Base-by-base conservation (phyloP, 1,140 invertebrate species). In the Papilio xuthus region DNA sequence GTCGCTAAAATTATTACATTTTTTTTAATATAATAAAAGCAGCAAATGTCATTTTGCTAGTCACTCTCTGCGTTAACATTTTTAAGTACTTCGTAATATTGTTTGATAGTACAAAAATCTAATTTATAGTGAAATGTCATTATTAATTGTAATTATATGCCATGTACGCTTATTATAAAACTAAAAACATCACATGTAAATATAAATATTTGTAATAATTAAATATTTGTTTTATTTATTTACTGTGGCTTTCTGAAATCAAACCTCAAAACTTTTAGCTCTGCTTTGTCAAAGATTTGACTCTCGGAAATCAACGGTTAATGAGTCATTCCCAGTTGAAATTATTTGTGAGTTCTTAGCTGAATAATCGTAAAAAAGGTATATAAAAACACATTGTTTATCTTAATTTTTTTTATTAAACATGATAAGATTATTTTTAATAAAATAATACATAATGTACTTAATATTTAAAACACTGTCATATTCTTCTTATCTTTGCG, bases 401-500 rank as follows among this genome's bases (percentile, higher is more conserved):
- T 32, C 67, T 69, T 69, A 70, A 70, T 41, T 70, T 41, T 37
- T 26, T 20, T 70, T 41, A 41, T 20, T 8, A 70, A 18, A 20
- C 32, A 10, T n/a, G 6, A 32, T 37, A 32, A 20, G 4, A 70
- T 28, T 23, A 13, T 41, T 18, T 18, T 44, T 23, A 73, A 73
- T 47, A 13, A 47, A 15, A n/a, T 72, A 23, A 47, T 73, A 73
- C 71, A 73, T 44, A 23, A 44, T 50, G 71, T 73, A 73, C 20
- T 47, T 44, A 15, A 26, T 72, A 69, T 42, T 88, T 89, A 93
- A 88, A 93, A 93, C 37, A 93, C 85, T 32, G 92, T 93, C 90
- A 93, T 90, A 85, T 93, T 93, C 28, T 91, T 84, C 83, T 93
- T 93, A 86, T 96, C 96, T 79, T 95, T 96, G 81, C 97, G 94